These are phyloP conservation scores for Stylophora pistillata DNA, from an alignment of 64 coral and sea anemone genomes.

Conservation along the genomic window DNA sequence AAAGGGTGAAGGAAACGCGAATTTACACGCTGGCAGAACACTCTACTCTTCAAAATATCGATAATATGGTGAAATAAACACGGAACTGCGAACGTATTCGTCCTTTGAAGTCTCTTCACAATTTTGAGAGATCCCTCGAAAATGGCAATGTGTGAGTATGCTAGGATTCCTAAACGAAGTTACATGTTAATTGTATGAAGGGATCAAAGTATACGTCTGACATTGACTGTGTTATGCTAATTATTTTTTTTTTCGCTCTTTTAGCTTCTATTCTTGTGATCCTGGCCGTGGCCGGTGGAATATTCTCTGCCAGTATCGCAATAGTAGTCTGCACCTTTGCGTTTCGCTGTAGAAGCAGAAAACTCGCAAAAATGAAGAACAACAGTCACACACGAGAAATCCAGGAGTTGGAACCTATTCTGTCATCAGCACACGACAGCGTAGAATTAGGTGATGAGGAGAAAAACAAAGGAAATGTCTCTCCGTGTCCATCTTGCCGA, in stretches of 20 bases:
- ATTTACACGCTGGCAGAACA: conserved; percentile 39
- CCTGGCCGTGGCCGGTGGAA: background rate
- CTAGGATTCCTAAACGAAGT: background rate
- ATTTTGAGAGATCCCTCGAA: background rate
- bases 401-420: conserved; percentile 13
- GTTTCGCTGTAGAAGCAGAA: background rate
- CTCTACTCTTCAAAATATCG: background rate
- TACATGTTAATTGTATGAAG: background rate
- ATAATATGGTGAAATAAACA: background rate
- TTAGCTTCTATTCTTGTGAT: conserved; percentile 15
- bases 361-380: background rate
- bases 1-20: background rate
- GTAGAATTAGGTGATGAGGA: background rate
- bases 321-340: conserved; percentile 18
- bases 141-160: background rate
- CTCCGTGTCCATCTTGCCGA: conserved; percentile 19
- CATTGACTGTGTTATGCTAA: background rate
- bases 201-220: background rate
- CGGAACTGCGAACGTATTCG: background rate
- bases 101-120: background rate
- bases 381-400: background rate
- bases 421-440: background rate
- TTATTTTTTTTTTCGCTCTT: background rate
- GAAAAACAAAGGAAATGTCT: conserved; percentile 5
- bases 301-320: background rate